Base-by-base conservation (phyloP, 2,888 invertebrate species). In the Pachymerium ferrugineum region DNA sequence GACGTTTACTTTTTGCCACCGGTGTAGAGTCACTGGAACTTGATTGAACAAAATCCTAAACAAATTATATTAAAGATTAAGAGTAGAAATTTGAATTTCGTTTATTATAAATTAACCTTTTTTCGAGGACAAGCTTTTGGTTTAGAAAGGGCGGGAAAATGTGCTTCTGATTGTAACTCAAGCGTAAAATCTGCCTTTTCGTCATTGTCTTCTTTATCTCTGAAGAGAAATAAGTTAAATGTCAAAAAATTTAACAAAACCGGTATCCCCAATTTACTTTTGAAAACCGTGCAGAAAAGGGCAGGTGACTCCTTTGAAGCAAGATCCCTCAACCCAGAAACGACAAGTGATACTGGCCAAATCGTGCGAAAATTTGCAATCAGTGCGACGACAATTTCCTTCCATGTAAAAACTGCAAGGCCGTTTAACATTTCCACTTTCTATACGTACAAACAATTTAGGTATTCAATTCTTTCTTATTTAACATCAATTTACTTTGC, bases 321-420 rank as follows among this genome's bases (percentile, higher is more conserved):
- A 85, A 73, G 81, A 81, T 35, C 83, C 83, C 75, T 83, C 83
- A 76, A 82, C 81, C 84, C 84, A 85, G 79, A 84, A 85, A 33
- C 83, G 79, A 78, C 85, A 85, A 28, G 85, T 84, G 68, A 85
- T 84, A 74, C 80, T 80, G 31, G 82, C 81, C 71, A 85, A 79
- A 78, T 85, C 84, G 77, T 85, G 85, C 16, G 84, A 82, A 79
- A 83, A 85, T 77, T 83, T 83, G 79, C 85, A 85, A 77, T 85
- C 84, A 47, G 79, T 78, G 16, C 84, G 80, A 22, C 82, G 80
- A 77, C 85, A 85, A 76, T 81, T 81, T 25, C 85, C 85, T 77
- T 85, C 84, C 78, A 84, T 76, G 78, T 81, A 84, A 78, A 83
- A 85, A 76, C 81, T 81, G 77, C 85, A 85, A 22, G 84, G 84